Evolutionary conservation across 37 sponge, comb jelly and placozoan genomes (phyloP).

Genomic region (Spongilla lacustris): DNA sequence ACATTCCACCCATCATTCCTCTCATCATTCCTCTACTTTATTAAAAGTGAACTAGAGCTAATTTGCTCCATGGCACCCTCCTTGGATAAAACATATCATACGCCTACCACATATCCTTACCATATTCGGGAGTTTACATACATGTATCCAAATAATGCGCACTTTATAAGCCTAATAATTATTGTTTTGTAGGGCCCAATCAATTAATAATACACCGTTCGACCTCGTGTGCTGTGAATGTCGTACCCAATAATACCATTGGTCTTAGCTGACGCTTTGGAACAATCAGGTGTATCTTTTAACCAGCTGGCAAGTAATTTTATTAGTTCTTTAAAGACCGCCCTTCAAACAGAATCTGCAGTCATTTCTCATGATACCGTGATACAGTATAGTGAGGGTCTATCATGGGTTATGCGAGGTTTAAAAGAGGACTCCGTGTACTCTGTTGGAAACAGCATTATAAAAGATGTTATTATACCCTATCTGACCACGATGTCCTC

Average conservation of each 20-base stretch:
- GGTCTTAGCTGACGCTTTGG: background rate
- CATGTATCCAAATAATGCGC: background rate
- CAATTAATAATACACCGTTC: too few relatives aligned
- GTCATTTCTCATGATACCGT: slow-evolving; percentile 4
- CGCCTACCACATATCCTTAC: background rate
- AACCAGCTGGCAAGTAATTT: background rate
- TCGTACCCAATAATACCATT: background rate
- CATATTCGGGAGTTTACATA: background rate
- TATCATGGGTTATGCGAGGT: background rate
- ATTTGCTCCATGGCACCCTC: background rate
- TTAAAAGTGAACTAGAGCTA: background rate
- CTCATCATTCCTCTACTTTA: background rate
- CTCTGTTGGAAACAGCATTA: background rate
- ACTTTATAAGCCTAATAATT: background rate
- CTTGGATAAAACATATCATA: background rate
- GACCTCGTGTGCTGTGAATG: background rate
- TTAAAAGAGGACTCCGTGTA: background rate
- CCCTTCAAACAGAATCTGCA: background rate
- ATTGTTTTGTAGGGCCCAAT: too few relatives aligned
- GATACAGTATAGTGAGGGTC: background rate
- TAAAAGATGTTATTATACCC: background rate
- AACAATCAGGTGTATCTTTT: background rate
- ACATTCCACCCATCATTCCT: background rate
- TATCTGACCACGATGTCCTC: slow-evolving; percentile 6
- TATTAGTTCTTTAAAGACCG: background rate